Evolutionary conservation across 2,797 vertebrate species (phyloP).

Genomic region (Tenualosa thibaudeaui): DNA sequence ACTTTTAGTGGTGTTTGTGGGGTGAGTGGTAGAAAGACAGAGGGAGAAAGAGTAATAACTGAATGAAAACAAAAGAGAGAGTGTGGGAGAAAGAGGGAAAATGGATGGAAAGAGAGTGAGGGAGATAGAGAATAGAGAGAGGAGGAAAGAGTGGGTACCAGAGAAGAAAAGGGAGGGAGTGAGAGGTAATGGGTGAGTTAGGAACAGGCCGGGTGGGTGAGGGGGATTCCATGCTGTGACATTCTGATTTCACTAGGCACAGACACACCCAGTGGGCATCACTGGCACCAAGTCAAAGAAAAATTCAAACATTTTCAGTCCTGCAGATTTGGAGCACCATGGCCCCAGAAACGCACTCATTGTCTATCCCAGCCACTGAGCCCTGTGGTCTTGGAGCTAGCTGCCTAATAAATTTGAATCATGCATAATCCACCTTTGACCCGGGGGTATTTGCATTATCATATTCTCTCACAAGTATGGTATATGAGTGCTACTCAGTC

Average conservation of each 20-base stretch:
- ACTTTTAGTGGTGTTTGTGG: neutral
- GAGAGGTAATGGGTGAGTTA: neutral
- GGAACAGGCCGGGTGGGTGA: neutral
- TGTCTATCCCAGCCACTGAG: slow-evolving; percentile 6
- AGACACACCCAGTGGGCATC: neutral
- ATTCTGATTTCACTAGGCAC: slow-evolving; percentile 9
- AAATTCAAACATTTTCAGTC: neutral
- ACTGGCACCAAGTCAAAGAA: slow-evolving; percentile 11
- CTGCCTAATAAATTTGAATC: neutral
- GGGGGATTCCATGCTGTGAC: slow-evolving; percentile 15
- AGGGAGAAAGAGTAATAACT: neutral
- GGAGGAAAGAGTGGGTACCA: neutral
- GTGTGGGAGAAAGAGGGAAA: neutral
- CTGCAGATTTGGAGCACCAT: neutral
- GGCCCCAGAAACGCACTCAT: neutral
- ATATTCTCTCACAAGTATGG: neutral
- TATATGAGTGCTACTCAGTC: neutral
- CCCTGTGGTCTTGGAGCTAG: neutral
- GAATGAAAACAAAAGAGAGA: neutral
- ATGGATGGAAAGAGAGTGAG: neutral
- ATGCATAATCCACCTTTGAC: neutral
- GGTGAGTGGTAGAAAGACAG: too few species aligned
- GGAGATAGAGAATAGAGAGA: neutral
- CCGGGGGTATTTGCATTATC: neutral
- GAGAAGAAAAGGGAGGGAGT: neutral